Conservation (phyloP, 2,888 invertebrate genomes). For the Andrena minutula region DNA sequence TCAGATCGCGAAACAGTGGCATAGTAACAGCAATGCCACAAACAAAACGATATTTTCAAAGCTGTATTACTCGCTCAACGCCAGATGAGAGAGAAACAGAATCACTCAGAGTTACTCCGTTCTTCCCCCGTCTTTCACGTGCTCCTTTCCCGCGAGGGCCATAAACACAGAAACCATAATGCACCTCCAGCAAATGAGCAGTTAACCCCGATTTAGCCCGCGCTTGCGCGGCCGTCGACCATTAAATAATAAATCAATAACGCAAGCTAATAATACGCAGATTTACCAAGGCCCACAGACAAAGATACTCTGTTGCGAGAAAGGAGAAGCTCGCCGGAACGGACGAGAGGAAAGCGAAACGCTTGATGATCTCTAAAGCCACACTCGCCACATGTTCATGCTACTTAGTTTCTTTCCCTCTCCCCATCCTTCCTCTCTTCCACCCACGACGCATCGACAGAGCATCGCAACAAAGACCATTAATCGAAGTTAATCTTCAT, state of each 20-base stretch:
- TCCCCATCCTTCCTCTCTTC: conserved; percentile 22
- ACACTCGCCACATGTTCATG: conserved; percentile 71
- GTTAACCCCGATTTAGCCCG: conserved; percentile 80
- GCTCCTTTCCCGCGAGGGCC: conserved; percentile 46
- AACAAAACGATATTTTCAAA: conserved; percentile 1
- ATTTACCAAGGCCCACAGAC: conserved; percentile 62
- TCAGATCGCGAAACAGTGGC: background rate
- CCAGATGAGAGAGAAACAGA: background rate
- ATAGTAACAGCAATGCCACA: background rate
- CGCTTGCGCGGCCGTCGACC: conserved; percentile 68
- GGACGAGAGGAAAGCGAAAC: conserved; percentile 3
- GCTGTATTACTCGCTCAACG: conserved; percentile 18
- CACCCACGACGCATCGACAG: background rate
- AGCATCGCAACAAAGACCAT: too few species aligned
- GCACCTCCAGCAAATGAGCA: conserved; percentile 76
- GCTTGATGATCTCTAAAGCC: conserved; percentile 34
- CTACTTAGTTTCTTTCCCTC: conserved; percentile 66
- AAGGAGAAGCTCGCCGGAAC: background rate
- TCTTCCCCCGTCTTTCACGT: conserved; percentile 39
- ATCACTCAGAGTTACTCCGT: conserved; percentile 31
- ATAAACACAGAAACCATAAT: conserved; percentile 70
- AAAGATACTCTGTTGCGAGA: conserved; percentile 46
- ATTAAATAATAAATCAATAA: conserved; percentile 81
- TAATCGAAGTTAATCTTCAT: too few species aligned
- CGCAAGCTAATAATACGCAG: conserved; percentile 74